Conservation (phyloP, 2,888 invertebrate species). For the Drosophila phalerata region DNA sequence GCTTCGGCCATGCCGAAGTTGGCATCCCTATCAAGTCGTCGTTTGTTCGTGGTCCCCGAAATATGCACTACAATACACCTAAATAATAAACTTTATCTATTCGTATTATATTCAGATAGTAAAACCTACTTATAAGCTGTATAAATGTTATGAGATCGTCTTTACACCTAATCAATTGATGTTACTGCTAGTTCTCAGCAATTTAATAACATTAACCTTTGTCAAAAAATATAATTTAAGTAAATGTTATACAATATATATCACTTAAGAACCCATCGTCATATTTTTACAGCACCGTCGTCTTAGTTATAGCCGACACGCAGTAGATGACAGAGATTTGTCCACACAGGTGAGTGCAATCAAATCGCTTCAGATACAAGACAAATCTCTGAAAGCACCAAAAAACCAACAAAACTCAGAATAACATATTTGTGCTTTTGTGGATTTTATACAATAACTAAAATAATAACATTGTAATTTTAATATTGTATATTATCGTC, state of each 20-base stretch:
- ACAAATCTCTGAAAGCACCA: constrained; percentile 67
- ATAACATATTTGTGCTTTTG: constrained; percentile 21
- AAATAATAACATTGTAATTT: no score
- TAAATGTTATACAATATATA: constrained; percentile 26
- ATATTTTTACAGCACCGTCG: constrained; percentile 91
- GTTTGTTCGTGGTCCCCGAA: constrained; percentile 16
- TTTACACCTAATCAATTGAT: constrained; percentile 58
- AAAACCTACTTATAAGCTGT: constrained; percentile 52
- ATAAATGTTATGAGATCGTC: constrained; percentile 67
- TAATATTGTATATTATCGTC: background rate
- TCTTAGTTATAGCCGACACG: constrained; percentile 95
- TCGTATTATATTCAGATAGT: constrained; percentile 33
- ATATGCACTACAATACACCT: constrained; percentile 31
- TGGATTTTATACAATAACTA: constrained; percentile 6
- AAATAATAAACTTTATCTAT: background rate
- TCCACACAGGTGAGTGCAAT: constrained; percentile 89
- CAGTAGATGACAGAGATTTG: constrained; percentile 94
- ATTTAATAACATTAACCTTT: constrained; percentile 39
- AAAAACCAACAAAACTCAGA: background rate
- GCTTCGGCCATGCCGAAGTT: constrained; percentile 36
- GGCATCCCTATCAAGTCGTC: constrained; percentile 20
- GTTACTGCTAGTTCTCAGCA: constrained; percentile 59
- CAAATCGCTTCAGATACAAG: constrained; percentile 20
- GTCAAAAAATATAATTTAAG: constrained; percentile 33
- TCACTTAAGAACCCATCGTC: constrained; percentile 47